Percentiles rank a stretch among this genome's conserved stretches.
Conservation (phyloP, 2,797 vertebrate genomes). For the Typhlichthys eigenmanni region DNA sequence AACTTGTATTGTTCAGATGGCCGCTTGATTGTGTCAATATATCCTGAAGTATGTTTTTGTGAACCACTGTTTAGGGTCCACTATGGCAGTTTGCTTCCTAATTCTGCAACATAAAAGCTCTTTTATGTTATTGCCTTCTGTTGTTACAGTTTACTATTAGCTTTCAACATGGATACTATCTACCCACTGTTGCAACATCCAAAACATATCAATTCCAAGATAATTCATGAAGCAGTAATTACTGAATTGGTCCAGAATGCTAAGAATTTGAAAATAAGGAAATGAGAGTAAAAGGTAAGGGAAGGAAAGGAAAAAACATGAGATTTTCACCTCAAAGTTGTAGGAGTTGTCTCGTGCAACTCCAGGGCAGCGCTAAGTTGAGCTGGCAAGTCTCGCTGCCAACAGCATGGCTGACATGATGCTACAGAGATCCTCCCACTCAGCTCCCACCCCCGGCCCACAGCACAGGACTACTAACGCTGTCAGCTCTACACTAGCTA, state of each 20-base stretch:
- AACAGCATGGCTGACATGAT: slow-evolving; percentile 64
- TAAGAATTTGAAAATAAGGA: not conserved
- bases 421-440: slow-evolving; percentile 69
- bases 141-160: no score
- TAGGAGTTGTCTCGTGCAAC: slow-evolving; percentile 51
- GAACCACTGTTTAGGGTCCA: no score
- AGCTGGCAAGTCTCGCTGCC: slow-evolving; percentile 58
- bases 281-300: not conserved
- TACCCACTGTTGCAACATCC: no score
- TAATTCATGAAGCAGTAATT: slow-evolving; percentile 4
- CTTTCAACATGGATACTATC: no score
- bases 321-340: slow-evolving; percentile 54
- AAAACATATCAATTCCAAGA: not conserved
- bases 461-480: slow-evolving; percentile 62
- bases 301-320: slow-evolving; percentile 29
- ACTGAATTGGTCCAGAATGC: slow-evolving; percentile 7
- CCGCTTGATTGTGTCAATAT: no score
- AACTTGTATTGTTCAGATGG: no score
- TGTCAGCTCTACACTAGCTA: slow-evolving; percentile 66
- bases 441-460: slow-evolving; percentile 60
- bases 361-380: slow-evolving; percentile 47
- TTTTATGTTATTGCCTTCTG: no score
- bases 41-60: no score
- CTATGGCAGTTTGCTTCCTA: no score
- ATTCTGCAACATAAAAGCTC: no score